Evolutionary conservation across 64 coral and sea anemone genomes (phyloP).

Genomic region (Dendronephthya gigantea): DNA sequence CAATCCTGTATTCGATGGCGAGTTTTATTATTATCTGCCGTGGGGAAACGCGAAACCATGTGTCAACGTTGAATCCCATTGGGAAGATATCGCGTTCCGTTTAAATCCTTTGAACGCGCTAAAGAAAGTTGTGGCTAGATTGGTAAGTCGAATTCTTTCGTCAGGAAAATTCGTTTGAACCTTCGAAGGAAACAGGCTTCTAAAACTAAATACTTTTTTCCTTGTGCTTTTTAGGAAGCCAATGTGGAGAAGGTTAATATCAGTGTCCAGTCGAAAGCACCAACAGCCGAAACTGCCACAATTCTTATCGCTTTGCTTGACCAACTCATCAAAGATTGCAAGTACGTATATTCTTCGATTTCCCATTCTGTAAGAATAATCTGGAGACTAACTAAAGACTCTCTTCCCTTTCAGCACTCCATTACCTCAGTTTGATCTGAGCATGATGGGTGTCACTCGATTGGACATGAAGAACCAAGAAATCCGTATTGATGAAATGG

Average conservation of each 20-base stretch:
- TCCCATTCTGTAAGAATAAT: too few relatives aligned
- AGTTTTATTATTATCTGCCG: constrained; percentile 69
- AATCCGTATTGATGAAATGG: constrained; percentile 8
- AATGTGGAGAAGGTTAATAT: constrained; percentile 81
- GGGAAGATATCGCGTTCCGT: constrained; percentile 93
- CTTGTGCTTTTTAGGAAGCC: constrained; percentile 34
- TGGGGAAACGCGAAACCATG: constrained; percentile 86
- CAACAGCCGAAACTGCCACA: constrained; percentile 77
- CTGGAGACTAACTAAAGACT: too few relatives aligned
- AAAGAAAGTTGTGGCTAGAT: constrained; percentile 34
- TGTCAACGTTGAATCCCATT: constrained; percentile 84
- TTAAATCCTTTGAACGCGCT: constrained; percentile 62
- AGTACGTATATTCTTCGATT: constrained; percentile 50
- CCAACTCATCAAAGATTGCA: constrained; percentile 78
- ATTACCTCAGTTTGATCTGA: neutral
- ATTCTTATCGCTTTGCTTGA: constrained; percentile 79
- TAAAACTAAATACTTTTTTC: neutral
- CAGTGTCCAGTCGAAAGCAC: constrained; percentile 58
- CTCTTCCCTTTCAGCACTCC: neutral
- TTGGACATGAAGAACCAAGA: constrained; percentile 16
- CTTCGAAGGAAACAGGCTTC: too few relatives aligned
- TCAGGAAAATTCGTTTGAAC: too few relatives aligned
- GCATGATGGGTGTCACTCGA: neutral
- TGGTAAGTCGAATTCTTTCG: constrained; percentile 35
- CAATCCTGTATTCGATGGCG: constrained; percentile 86